Conservation (phyloP, 2,888 invertebrate genomes). For the Lithosia quadra region DNA sequence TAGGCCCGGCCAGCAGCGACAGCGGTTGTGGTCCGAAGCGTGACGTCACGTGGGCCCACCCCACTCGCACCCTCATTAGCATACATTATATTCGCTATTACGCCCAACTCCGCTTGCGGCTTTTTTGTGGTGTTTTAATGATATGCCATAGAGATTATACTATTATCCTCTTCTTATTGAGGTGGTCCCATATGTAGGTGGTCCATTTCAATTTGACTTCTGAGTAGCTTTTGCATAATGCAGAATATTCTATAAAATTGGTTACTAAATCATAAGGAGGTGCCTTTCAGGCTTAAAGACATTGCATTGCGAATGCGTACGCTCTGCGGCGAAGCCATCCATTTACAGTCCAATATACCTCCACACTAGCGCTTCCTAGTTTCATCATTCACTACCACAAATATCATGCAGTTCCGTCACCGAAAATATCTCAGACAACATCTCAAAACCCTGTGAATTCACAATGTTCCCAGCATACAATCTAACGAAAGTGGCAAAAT, state of each 20-base stretch:
- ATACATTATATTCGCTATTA: constrained; percentile 85
- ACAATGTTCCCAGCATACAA: constrained; percentile 31
- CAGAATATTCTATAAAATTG: no score
- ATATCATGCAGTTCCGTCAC: not conserved
- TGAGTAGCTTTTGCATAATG: constrained; percentile 24
- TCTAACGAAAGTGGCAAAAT: constrained; percentile 35
- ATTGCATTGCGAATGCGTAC: not conserved
- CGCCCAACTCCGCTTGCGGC: constrained; percentile 74
- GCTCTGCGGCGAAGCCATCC: not conserved
- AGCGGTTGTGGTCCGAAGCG: constrained; percentile 81
- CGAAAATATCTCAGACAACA: not conserved
- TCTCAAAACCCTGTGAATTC: constrained; percentile 17
- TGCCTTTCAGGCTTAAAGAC: no score
- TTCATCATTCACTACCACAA: not conserved
- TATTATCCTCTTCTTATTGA: constrained; percentile 59
- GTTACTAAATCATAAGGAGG: no score
- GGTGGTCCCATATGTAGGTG: constrained; percentile 46
- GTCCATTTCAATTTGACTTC: constrained; percentile 44
- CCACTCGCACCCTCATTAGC: constrained; percentile 82
- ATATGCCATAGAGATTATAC: constrained; percentile 62
- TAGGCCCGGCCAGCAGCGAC: constrained; percentile 67
- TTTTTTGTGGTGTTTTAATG: constrained; percentile 78
- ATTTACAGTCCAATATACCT: not conserved
- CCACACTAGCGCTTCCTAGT: not conserved
- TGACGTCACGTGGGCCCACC: constrained; percentile 81